Base-by-base conservation (phyloP, 1,140 invertebrate genomes). In the Lutraria rhynchaena region DNA sequence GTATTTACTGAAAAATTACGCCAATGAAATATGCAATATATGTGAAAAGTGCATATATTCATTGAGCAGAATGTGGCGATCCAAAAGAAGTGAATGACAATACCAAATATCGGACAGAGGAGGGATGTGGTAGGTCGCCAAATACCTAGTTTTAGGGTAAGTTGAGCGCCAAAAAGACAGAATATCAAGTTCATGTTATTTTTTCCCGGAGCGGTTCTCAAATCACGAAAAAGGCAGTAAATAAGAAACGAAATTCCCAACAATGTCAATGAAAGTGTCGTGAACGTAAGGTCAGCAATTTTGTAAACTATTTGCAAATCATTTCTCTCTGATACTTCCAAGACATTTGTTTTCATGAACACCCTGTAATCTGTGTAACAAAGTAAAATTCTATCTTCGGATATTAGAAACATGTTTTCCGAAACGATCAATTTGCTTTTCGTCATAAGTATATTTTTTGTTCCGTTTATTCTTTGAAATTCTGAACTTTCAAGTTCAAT, bases 31-130 rank as follows among this genome's bases (percentile, higher is more conserved):
- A 97, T 97, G 11, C 31, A 44, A n/a, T 57, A 61, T 67, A 82
- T 83, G 29, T 86, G 77, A 70, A 57, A 81, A 0, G 97, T 97
- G 96, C 98, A 98, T 51, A 97, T 96, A 92, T 97, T 97, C 81
- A 98, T 95, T 97, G 97, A 98, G 92, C 97, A 97, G 94, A 98
- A 98, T 58, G 97, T 96, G 33, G 96, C 95, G 89, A 98, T 93
- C 92, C 97, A 97, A 92, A 97, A 95, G 94, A 97, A 98, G 90
- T 98, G 97, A 94, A 97, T 96, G 84, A 94, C 92, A 71, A 96
- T 94, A 69, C 96, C 96, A 94, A 95, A 86, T 0, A 83, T 63
- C 19, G 89, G 75, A 75, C 93, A 93, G 1, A 91, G 57, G 0
- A n/a, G 24, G 11, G 49, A 31, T 22, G 44, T 41, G 13, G 53